A percentile compares a stretch with the other conserved stretches of the same genome.
phyloP scores from a whole-genome alignment of 2,888 invertebrate genomes.

The Phragmatobia fuliginosa region DNA sequence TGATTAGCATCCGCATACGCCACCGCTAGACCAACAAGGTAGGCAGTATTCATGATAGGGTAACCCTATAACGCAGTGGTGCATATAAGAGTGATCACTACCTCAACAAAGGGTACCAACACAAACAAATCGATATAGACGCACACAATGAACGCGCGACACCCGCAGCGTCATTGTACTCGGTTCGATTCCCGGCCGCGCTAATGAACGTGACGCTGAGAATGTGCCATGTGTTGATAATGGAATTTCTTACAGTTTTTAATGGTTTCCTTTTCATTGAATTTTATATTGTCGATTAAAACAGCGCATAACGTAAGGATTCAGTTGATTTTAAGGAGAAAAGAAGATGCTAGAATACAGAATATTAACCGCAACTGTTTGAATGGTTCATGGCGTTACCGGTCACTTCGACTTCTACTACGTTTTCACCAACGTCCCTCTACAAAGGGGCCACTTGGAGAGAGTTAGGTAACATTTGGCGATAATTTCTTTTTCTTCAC shows the following conservation, averaged over 20 bases:
- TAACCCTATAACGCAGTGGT: background rate
- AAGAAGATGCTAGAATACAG: no score
- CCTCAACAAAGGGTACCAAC: slow-evolving; percentile 2
- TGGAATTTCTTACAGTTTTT: slow-evolving; percentile 26
- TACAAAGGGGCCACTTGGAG: no score
- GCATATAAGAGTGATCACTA: slow-evolving; percentile 2
- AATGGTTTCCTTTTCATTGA: slow-evolving; percentile 23
- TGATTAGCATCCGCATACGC: no score
- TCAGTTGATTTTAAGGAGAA: background rate
- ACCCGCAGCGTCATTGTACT: slow-evolving; percentile 59
- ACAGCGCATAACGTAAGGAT: background rate
- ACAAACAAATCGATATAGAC: slow-evolving; percentile 41
- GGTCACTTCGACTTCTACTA: no score
- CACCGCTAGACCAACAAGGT: no score
- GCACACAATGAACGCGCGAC: slow-evolving; percentile 48
- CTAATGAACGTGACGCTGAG: slow-evolving; percentile 49
- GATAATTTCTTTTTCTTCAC: no score
- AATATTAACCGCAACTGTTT: no score
- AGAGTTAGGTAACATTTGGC: no score
- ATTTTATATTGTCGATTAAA: slow-evolving; percentile 17
- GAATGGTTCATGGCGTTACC: no score
- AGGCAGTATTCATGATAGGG: background rate
- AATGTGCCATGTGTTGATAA: slow-evolving; percentile 46
- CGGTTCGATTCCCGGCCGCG: slow-evolving; percentile 51
- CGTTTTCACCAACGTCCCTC: no score